Evolutionary conservation across 2,888 invertebrate genomes (phyloP), one percentile per base, ranked within the genome.

Genomic region (Mythimna albipuncta): DNA sequence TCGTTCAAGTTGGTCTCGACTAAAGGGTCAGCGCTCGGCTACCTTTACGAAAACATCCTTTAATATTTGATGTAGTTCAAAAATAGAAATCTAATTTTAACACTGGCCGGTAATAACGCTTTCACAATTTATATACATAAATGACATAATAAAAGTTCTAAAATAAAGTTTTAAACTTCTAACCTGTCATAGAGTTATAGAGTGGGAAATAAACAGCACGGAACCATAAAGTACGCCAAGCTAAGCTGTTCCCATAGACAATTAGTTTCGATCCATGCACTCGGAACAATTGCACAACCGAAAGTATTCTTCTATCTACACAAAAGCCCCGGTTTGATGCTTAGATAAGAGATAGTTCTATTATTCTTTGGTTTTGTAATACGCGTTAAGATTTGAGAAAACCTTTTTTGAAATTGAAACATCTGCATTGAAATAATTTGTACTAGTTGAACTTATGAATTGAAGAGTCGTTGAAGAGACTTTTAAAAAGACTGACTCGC

Each of bases 321-420:
- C 85, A 81, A 85, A 85, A 82, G 79, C 76, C 66, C 57, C 47
- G 57, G 77, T 82, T 84, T 61, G 87, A 88, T 88, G 71, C 64
- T 81, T 52, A 83, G 88, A 88, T 89, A 89, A 88, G 79, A 84
- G 64, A 72, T 76, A 81, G 77, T 77, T 75, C 77, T 73, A 75
- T 83, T 84, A 72, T 80, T 78, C 69, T 79, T 69, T 62, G 65
- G 68, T 77, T 84, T 79, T 62, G 66, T 58, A 78, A 76, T 38
- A 64, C 38, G 61, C 81, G 74, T 74, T 77, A 72, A 72, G 63
- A 52, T 68, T 80, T 77, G 72, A 69, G 72, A 59, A 76, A 84
- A 76, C 35, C 62, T 72, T 61, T 44, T 66, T 62, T 77, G 64
- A 32, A 81, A 78, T 62, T 77, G 64, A 32, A 81, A 78, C 61